Evolutionary conservation across 2,888 invertebrate genomes (phyloP).

Genomic region (Stegana nigrithorax): DNA sequence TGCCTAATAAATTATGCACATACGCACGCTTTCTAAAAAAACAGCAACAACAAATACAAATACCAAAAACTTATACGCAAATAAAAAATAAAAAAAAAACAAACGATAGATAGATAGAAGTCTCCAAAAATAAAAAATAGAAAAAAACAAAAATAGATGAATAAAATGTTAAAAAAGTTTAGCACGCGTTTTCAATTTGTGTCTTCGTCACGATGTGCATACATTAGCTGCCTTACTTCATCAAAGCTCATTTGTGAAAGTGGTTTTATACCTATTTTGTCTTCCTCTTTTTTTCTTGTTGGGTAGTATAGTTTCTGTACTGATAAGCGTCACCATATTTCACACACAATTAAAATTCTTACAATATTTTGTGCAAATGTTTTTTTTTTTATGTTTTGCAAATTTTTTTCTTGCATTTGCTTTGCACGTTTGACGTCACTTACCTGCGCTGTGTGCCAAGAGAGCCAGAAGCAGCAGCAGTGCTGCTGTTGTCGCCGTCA

Average conservation of each 20-base stretch:
- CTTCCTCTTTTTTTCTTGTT: neutral
- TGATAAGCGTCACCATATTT: neutral
- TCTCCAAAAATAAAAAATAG: constrained; percentile 26
- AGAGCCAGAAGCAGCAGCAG: neutral
- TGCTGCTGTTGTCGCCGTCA: neutral
- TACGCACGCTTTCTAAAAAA: constrained; percentile 51
- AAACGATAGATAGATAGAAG: constrained; percentile 13
- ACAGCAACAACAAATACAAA: constrained; percentile 13
- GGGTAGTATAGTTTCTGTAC: neutral
- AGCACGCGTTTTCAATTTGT: no score
- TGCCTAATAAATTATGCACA: constrained; percentile 57
- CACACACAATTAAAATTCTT: constrained; percentile 14
- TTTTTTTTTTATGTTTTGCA: no score
- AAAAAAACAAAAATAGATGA: neutral
- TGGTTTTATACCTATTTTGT: neutral
- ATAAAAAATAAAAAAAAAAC: neutral
- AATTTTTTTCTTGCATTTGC: neutral
- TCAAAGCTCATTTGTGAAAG: constrained; percentile 5
- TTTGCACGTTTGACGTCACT: neutral
- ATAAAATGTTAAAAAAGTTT: no score
- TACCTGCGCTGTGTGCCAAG: neutral
- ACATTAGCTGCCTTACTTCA: no score
- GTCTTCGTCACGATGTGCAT: no score
- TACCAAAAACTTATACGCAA: constrained; percentile 21
- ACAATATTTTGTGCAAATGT: neutral